phyloP scores from a whole-genome alignment of 2,113 vertebrate species.

The Sylvilagus bachmani region DNA sequence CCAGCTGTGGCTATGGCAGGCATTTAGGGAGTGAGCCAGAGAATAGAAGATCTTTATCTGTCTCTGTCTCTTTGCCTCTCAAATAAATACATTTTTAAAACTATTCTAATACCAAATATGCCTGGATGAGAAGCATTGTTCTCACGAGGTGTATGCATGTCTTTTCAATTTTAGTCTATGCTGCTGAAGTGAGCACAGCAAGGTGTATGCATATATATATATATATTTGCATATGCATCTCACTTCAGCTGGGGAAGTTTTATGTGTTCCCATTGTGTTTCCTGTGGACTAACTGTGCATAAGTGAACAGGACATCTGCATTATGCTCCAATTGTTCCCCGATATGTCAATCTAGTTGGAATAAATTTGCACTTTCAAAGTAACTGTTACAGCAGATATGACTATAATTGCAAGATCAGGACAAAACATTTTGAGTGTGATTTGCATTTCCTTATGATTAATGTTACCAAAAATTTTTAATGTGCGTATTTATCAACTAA shows the following conservation, averaged over 20 bases:
- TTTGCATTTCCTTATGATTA: not conserved
- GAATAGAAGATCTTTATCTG: too few species aligned
- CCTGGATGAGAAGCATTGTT: not conserved
- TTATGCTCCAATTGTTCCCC: not conserved
- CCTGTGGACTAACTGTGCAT: not conserved
- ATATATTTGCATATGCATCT: not conserved
- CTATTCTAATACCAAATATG: not conserved
- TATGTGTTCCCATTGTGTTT: not conserved
- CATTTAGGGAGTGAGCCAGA: too few species aligned
- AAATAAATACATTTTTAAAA: too few species aligned
- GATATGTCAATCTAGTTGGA: not conserved
- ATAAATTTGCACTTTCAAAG: constrained; percentile 16
- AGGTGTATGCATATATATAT: too few species aligned
- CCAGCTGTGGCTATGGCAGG: too few species aligned
- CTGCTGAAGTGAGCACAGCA: too few species aligned
- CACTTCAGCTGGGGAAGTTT: not conserved
- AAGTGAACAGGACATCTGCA: constrained; percentile 6
- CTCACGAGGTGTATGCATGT: not conserved
- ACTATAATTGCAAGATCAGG: not conserved
- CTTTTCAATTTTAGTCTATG: too few species aligned
- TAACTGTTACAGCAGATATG: not conserved
- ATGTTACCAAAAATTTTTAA: not conserved
- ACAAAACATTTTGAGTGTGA: not conserved
- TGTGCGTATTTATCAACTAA: not conserved
- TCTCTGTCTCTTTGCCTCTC: too few species aligned